Percentiles rank a stretch among this genome's conserved stretches.
These are phyloP conservation scores for Peromyscus polionotus DNA, from an alignment of 2,113 vertebrate species.

Conservation along the genomic window DNA sequence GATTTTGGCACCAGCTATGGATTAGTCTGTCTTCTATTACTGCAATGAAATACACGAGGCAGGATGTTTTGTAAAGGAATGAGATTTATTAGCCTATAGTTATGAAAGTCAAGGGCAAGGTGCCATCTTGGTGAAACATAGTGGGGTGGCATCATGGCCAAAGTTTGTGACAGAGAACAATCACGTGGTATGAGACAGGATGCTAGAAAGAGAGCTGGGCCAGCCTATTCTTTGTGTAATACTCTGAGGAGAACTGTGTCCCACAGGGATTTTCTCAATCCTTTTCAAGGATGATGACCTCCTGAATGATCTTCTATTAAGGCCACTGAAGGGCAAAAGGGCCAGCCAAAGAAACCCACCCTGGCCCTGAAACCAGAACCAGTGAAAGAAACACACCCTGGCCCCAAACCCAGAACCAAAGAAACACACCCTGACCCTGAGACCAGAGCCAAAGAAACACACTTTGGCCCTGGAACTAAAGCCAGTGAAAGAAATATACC, in stretches of 20 bases:
- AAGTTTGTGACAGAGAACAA: not conserved
- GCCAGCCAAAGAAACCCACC: too few species aligned
- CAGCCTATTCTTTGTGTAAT: not conserved
- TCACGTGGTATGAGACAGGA: not conserved
- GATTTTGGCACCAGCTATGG: not conserved
- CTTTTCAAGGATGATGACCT: not conserved
- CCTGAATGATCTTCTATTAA: not conserved
- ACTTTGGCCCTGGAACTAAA: too few species aligned
- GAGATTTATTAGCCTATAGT: not conserved
- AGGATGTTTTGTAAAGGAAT: not conserved
- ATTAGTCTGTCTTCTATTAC: not conserved
- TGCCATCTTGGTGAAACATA: not conserved
- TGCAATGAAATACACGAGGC: not conserved
- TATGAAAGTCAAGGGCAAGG: not conserved
- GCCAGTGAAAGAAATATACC: too few species aligned
- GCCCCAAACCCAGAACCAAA: too few species aligned
- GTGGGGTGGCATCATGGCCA: not conserved
- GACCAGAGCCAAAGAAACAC: too few species aligned
- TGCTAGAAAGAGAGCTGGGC: not conserved
- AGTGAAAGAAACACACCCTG: too few species aligned
- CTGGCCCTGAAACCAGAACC: too few species aligned
- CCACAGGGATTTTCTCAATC: not conserved
- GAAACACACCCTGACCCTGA: too few species aligned
- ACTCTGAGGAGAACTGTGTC: not conserved
- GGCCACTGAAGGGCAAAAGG: too few species aligned